Evolutionary conservation across 1,140 invertebrate species (phyloP).

Genomic region (Drosophila yakuba): DNA sequence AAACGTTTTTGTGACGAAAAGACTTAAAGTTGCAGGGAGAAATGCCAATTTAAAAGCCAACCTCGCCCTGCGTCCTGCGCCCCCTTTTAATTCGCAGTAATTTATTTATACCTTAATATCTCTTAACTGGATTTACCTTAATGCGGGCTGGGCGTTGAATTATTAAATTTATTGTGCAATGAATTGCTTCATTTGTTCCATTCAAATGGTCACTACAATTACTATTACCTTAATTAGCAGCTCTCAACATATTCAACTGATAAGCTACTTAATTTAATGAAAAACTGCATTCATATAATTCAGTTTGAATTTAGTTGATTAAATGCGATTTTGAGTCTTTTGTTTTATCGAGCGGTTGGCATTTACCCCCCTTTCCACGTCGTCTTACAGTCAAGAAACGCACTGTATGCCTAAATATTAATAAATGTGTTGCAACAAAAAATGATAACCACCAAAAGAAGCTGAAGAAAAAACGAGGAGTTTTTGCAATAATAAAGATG

Average conservation of each 20-base stretch:
- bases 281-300: neutral
- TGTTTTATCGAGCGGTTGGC: neutral
- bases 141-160: conserved; percentile 10
- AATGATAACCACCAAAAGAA: conserved; percentile 30
- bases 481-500: neutral
- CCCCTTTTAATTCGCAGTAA: conserved; percentile 2
- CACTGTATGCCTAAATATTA: conserved; percentile 8
- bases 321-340: neutral
- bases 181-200: conserved; percentile 1
- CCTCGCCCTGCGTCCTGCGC: neutral
- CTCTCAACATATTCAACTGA: conserved; percentile 2
- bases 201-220: neutral
- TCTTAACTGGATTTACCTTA: conserved; percentile 14
- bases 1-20: conserved; percentile 18
- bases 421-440: conserved; percentile 10
- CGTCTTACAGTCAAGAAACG: conserved; percentile 9
- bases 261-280: neutral
- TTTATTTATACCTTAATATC: conserved; percentile 16
- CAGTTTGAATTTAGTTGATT: neutral
- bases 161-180: conserved; percentile 15
- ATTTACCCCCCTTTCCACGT: neutral
- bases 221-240: conserved; percentile 15
- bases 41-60: conserved; percentile 18
- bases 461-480: conserved; percentile 4
- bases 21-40: conserved; percentile 16